These are phyloP conservation scores for Tetragonisca angustula DNA, from an alignment of 2,888 invertebrate genomes.

Conservation along the genomic window DNA sequence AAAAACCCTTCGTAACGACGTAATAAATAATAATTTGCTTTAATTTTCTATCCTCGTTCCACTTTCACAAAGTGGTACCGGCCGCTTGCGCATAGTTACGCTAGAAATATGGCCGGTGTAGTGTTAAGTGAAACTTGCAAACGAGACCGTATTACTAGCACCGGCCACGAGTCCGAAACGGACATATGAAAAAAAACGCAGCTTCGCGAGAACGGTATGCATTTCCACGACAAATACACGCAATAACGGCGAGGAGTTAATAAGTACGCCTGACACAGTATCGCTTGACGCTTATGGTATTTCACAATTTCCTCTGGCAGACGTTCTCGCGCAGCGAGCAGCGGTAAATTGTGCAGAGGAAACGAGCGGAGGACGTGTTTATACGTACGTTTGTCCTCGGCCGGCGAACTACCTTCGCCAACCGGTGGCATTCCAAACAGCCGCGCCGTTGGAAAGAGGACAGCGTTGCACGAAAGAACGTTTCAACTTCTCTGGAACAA, in stretches of 20 bases:
- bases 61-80: too few relatives aligned
- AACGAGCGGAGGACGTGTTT: conserved; percentile 16
- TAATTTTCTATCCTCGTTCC: too few relatives aligned
- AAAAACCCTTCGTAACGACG: too few relatives aligned
- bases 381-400: conserved; percentile 4
- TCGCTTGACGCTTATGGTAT: background rate
- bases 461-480: conserved; percentile 20
- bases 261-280: background rate
- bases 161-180: too few relatives aligned
- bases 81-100: too few relatives aligned
- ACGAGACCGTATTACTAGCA: too few relatives aligned
- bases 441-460: background rate
- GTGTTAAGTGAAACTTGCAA: too few relatives aligned
- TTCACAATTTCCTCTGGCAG: background rate
- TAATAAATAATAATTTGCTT: too few relatives aligned
- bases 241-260: background rate
- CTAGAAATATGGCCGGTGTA: too few relatives aligned
- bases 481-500: conserved; percentile 10
- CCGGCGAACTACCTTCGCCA: background rate
- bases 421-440: conserved; percentile 10
- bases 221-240: too few relatives aligned
- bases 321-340: background rate
- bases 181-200: too few relatives aligned
- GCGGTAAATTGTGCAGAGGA: conserved; percentile 15
- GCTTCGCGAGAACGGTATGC: too few relatives aligned